Conservation (phyloP, 2,797 vertebrate genomes). For the Pristis pectinata region DNA sequence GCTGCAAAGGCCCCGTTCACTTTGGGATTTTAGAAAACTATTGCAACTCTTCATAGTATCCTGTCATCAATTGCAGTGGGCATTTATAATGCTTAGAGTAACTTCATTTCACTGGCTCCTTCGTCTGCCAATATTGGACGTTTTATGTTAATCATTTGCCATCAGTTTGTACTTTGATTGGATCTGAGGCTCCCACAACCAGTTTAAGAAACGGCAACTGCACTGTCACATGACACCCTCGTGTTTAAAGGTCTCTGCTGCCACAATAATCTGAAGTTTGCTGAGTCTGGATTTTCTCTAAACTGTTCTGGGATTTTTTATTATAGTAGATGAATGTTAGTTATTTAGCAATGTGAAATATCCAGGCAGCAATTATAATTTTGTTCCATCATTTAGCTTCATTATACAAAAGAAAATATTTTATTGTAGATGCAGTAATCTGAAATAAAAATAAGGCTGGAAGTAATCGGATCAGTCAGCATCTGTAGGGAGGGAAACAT, state of each 20-base stretch:
- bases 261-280: not conserved
- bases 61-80: not conserved
- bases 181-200: not conserved
- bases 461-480: too few relatives aligned
- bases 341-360: not conserved
- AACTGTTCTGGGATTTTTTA: not conserved
- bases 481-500: too few relatives aligned
- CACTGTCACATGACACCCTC: too few relatives aligned
- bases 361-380: not conserved
- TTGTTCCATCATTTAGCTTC: not conserved
- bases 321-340: not conserved
- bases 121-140: too few relatives aligned
- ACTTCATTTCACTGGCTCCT: too few relatives aligned
- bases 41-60: too few relatives aligned
- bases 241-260: not conserved
- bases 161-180: not conserved
- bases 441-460: too few relatives aligned
- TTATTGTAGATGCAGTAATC: too few relatives aligned
- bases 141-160: too few relatives aligned
- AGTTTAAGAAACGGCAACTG: not conserved
- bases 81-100: too few relatives aligned
- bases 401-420: not conserved
- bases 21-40: not conserved
- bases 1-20: not conserved
- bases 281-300: too few relatives aligned